phyloP scores from a whole-genome alignment of 23 tunicate genomes.

The Clavelina lepadiformis region DNA sequence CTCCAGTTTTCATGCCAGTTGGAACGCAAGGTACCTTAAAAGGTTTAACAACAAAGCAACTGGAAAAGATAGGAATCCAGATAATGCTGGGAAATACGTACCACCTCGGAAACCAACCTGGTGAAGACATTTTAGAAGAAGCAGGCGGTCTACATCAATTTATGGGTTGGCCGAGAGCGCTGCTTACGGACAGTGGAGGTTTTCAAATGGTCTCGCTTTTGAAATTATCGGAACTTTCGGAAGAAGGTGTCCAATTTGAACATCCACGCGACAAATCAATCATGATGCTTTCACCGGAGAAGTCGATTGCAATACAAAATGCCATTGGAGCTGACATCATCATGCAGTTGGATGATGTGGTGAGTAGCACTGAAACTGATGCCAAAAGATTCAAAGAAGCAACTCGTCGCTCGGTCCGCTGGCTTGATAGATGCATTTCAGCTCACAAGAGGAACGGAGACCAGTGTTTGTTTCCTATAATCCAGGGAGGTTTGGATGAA shows the following conservation, averaged over 20 bases:
- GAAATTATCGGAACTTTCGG: slow-evolving; percentile 64
- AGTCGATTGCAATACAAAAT: slow-evolving; percentile 88
- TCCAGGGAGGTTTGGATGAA: slow-evolving; percentile 94
- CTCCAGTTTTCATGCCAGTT: slow-evolving; percentile 99
- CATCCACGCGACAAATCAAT: slow-evolving; percentile 68
- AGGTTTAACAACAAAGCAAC: slow-evolving; percentile 64
- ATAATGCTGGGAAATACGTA: slow-evolving; percentile 92
- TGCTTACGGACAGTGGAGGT: slow-evolving; percentile 95
- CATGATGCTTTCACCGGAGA: slow-evolving; percentile 89
- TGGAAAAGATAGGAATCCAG: slow-evolving; percentile 70
- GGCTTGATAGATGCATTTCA: slow-evolving; percentile 85
- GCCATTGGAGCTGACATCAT: slow-evolving; percentile 95
- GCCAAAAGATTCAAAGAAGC: slow-evolving; percentile 66
- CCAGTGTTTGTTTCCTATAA: slow-evolving; percentile 84
- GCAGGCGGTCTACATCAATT: slow-evolving; percentile 92
- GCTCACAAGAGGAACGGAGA: slow-evolving; percentile 53
- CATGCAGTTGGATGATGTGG: slow-evolving; percentile 99
- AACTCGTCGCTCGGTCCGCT: slow-evolving; percentile 55
- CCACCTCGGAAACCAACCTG: slow-evolving; percentile 95
- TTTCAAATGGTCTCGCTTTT: slow-evolving; percentile 96
- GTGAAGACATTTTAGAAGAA: slow-evolving; percentile 59
- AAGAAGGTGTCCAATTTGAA: slow-evolving; percentile 86
- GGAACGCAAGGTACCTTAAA: slow-evolving; percentile 94
- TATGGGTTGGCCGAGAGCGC: slow-evolving; percentile 82
- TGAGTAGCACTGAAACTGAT: slow-evolving; percentile 73